Base-by-base conservation (phyloP, 2,113 vertebrate species). In the Xiphophorus couchianus region DNA sequence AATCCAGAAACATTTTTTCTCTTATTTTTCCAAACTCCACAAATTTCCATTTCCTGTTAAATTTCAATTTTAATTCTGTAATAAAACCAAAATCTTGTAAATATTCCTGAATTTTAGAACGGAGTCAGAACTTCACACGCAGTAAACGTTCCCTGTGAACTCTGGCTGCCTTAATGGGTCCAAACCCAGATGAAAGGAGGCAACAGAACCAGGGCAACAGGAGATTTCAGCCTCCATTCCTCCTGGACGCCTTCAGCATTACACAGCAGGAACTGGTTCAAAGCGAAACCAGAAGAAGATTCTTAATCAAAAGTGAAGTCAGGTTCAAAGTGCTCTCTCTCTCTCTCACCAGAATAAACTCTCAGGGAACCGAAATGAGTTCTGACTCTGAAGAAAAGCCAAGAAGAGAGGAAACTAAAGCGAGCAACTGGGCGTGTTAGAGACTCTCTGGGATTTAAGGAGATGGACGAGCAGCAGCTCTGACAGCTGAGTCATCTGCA, bases 241-340 rank as follows among this genome's bases (percentile, higher is more conserved):
- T 31, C 6, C 27, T 54, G 4, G 30, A 51, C 8, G 11, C 17
- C 15, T n/a, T 2, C 19, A n/a, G 58, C 1, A 61, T 58, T 78
- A 74, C 76, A 61, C 63, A 77, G 69, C 25, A 58, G 1, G 12
- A 33, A 68, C 71, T 58, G 71, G 71, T 86, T 84, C 79, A 85
- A 85, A 85, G 81, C 61, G 48, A 78, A 82, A 69, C 67, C 86
- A 85, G 69, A 62, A 71, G 83, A 13, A 72, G 77, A 76, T 84
- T 78, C 76, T 71, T 90, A 86, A 91, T 92, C 68, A 85, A 68
- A 91, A 84, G 89, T 84, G 84, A 90, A 79, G 83, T 81, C 62
- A 73, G 76, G 65, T 83, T 84, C 58, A 39, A 31, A 64, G 78
- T 69, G 75, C 77, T 71, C 82, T 75, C 48, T 64, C 58, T 64